Conservation (phyloP, 2,113 vertebrate genomes). For the Cercopithecus mona region DNA sequence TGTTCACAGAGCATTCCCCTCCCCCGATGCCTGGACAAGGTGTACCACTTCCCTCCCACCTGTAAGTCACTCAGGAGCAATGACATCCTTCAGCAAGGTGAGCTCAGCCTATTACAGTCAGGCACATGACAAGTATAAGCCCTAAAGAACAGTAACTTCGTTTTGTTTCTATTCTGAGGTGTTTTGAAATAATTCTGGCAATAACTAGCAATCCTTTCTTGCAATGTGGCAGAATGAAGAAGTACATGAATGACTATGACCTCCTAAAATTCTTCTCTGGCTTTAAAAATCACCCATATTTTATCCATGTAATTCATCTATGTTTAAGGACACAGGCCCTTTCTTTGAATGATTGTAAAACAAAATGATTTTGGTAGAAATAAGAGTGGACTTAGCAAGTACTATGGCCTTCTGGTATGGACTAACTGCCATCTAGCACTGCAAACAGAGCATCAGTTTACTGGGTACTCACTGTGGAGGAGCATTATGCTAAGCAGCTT, state of each 20-base stretch:
- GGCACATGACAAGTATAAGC: neutral
- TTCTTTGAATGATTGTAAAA: neutral
- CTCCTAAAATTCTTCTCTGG: neutral
- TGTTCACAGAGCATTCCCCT: neutral
- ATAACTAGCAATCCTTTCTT: neutral
- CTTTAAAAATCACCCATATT: neutral
- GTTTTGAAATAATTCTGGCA: neutral
- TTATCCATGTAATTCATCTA: neutral
- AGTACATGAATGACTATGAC: neutral
- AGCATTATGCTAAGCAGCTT: neutral
- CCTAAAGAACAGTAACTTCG: neutral
- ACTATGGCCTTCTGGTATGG: neutral
- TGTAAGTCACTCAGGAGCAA: neutral
- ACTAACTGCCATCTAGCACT: neutral
- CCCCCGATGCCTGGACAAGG: neutral
- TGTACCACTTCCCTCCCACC: neutral
- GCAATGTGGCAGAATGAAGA: neutral
- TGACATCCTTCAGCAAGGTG: neutral
- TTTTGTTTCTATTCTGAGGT: neutral
- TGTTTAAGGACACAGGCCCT: neutral
- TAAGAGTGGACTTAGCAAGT: neutral
- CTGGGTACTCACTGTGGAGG: too few relatives aligned
- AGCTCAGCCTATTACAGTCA: neutral
- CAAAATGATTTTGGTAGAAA: neutral
- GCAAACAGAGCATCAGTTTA: neutral